Conservation (phyloP, 2,888 invertebrate genomes). For the Agonopterix alstromeriana region DNA sequence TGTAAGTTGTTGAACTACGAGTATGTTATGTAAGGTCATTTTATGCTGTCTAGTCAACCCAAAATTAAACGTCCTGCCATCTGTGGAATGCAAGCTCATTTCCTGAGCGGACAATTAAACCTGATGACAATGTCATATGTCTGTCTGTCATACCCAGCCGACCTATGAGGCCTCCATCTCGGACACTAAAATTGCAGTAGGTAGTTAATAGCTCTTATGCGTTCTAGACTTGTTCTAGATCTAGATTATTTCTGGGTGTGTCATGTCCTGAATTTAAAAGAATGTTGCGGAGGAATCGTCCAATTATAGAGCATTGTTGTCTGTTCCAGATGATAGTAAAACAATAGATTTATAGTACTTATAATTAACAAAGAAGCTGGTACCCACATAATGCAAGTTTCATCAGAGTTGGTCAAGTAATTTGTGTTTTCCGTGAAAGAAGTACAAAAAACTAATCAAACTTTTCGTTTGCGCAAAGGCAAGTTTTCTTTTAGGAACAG, state of each 20-base stretch:
- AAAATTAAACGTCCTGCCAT: constrained; percentile 41
- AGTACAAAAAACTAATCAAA: constrained; percentile 8
- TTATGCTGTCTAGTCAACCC: constrained; percentile 33
- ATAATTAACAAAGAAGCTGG: not conserved
- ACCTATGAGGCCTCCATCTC: too few species aligned
- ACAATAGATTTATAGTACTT: not conserved
- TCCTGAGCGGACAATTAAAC: constrained; percentile 38
- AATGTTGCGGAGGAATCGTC: not conserved
- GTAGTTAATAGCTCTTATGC: too few species aligned
- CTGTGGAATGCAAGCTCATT: constrained; percentile 59
- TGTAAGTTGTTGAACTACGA: too few species aligned
- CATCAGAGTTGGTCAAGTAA: constrained; percentile 3
- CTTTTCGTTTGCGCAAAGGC: constrained; percentile 1
- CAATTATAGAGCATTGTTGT: too few species aligned
- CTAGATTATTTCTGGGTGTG: too few species aligned
- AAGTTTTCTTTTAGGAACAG: too few species aligned
- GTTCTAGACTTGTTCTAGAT: too few species aligned
- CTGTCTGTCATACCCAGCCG: too few species aligned
- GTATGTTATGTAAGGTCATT: constrained; percentile 26
- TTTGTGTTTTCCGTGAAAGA: constrained; percentile 4
- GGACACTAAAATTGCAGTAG: too few species aligned
- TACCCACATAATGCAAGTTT: not conserved
- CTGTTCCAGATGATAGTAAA: too few species aligned
- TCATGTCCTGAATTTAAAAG: not conserved
- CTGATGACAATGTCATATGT: too few species aligned